These are phyloP conservation scores for Muschampia staudingeri DNA, from an alignment of 2,888 invertebrate species.

Conservation along the genomic window DNA sequence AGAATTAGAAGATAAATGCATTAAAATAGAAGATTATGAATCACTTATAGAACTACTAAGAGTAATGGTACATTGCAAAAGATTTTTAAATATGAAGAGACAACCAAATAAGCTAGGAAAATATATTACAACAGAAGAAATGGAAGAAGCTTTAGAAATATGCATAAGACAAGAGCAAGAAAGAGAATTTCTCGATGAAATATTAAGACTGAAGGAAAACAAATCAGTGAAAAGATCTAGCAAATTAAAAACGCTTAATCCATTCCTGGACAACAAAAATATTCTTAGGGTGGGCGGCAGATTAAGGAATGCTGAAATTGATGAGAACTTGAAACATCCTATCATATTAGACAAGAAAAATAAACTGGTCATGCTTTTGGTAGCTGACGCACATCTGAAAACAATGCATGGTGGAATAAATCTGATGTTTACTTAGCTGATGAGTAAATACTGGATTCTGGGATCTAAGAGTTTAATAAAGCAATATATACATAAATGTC, in stretches of 20 bases:
- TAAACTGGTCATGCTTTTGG: constrained; percentile 54
- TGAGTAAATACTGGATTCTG: constrained; percentile 67
- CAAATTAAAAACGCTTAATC: constrained; percentile 59
- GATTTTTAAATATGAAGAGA: constrained; percentile 33
- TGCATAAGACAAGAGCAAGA: constrained; percentile 60
- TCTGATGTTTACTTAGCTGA: constrained; percentile 63
- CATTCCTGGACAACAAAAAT: constrained; percentile 57
- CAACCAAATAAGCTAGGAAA: constrained; percentile 9
- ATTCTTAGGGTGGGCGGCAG: constrained; percentile 67
- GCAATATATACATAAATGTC: constrained; percentile 57
- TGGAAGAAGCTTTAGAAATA: constrained; percentile 50
- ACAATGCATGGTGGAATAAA: constrained; percentile 68
- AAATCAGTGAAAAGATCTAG: constrained; percentile 54
- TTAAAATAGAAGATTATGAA: constrained; percentile 33
- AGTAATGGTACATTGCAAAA: constrained; percentile 29
- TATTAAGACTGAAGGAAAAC: constrained; percentile 26
- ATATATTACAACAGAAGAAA: constrained; percentile 45
- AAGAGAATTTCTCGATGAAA: constrained; percentile 52
- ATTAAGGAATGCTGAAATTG: constrained; percentile 54
- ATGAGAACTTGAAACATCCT: constrained; percentile 51
- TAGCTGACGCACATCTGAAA: constrained; percentile 64
- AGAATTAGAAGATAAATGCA: constrained; percentile 23
- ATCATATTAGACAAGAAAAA: constrained; percentile 62
- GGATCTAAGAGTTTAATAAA: constrained; percentile 60
- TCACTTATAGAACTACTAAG: constrained; percentile 23